Evolutionary conservation across 2,888 invertebrate species (phyloP).

Genomic region (Platycheirus rosarum): DNA sequence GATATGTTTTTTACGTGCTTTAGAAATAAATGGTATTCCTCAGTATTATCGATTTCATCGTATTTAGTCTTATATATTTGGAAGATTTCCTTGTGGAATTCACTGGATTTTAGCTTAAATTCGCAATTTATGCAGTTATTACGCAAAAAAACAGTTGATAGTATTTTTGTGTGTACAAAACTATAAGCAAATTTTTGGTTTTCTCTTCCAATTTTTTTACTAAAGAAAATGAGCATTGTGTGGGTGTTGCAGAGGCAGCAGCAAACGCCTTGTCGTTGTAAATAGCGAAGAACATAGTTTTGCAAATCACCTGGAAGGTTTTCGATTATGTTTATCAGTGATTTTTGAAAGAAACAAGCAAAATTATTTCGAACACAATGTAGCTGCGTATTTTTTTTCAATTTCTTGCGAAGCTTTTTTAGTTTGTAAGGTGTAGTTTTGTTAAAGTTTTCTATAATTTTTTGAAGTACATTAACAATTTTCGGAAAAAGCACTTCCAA

Average conservation of each 20-base stretch:
- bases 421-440: slow-evolving; percentile 71
- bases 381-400: slow-evolving; percentile 76
- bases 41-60: slow-evolving; percentile 50
- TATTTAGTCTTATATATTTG: slow-evolving; percentile 51
- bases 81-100: slow-evolving; percentile 76
- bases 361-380: slow-evolving; percentile 75
- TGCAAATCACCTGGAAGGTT: slow-evolving; percentile 76
- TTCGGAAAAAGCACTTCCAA: slow-evolving; percentile 73
- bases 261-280: slow-evolving; percentile 79
- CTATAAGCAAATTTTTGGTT: slow-evolving; percentile 79
- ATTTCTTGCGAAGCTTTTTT: slow-evolving; percentile 75
- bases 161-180: slow-evolving; percentile 79
- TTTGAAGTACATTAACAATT: slow-evolving; percentile 78
- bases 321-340: slow-evolving; percentile 78
- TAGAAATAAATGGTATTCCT: slow-evolving; percentile 72
- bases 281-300: slow-evolving; percentile 77
- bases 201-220: slow-evolving; percentile 74
- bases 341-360: slow-evolving; percentile 80
- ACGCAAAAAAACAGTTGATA: slow-evolving; percentile 78
- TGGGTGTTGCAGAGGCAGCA: slow-evolving; percentile 80
- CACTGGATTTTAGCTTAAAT: slow-evolving; percentile 78
- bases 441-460: slow-evolving; percentile 79
- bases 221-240: slow-evolving; percentile 77
- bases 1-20: slow-evolving; percentile 81
- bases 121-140: slow-evolving; percentile 78